These are phyloP conservation scores for Pseudomugil gertrudae DNA, from an alignment of 2,797 vertebrate genomes.

Conservation along the genomic window DNA sequence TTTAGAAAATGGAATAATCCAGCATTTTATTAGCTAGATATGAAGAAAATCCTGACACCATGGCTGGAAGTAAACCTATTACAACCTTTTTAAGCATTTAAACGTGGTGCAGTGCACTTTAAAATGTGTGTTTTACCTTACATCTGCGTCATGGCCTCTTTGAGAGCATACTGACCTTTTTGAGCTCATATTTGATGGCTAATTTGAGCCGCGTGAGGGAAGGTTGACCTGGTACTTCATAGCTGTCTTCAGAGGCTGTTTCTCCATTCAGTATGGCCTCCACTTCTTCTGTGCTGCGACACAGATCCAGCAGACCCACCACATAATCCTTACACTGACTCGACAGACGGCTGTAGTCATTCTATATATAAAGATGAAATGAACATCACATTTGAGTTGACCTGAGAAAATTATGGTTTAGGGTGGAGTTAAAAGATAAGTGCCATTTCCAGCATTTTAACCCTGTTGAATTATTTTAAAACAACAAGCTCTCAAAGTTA, in stretches of 20 bases:
- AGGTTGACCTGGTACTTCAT: conserved; percentile 82
- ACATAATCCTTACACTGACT: conserved; percentile 99
- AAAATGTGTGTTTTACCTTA: background rate
- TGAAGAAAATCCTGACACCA: background rate
- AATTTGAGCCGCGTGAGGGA: conserved; percentile 93
- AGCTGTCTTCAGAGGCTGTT: conserved; percentile 80
- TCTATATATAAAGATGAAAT: conserved; percentile 73
- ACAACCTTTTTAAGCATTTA: background rate
- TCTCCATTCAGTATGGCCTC: conserved; percentile 97
- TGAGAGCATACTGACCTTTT: conserved; percentile 87
- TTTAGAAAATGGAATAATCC: background rate
- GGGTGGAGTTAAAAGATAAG: background rate
- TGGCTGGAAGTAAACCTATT: background rate
- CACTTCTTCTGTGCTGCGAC: conserved; percentile 97
- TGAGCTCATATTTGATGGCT: conserved; percentile 97
- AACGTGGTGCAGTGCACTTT: background rate
- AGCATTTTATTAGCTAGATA: too few species aligned
- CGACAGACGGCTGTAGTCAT: conserved; percentile 95
- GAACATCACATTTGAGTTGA: background rate
- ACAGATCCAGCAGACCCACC: conserved; percentile 95
- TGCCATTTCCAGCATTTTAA: background rate
- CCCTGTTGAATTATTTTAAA: background rate
- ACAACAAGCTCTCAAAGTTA: too few species aligned
- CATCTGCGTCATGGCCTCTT: background rate
- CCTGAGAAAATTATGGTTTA: background rate